A percentile compares a stretch with the other conserved stretches of the same genome.
phyloP scores from a whole-genome alignment of 2,888 invertebrate genomes.

The Eupelmus urozonus region DNA sequence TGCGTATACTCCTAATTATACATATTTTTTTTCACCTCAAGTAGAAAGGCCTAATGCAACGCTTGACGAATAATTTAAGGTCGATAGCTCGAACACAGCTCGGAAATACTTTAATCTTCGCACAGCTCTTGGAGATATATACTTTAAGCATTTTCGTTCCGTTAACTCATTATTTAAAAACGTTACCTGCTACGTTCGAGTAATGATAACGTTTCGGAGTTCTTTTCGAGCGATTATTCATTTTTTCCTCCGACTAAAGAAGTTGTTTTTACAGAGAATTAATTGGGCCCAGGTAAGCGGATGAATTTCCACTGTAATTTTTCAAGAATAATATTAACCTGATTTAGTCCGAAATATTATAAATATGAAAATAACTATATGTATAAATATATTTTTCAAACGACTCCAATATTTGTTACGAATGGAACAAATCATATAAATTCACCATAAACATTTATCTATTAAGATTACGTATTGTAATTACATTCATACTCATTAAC shows the following conservation, averaged over 20 bases:
- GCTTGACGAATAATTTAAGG: slow-evolving; percentile 22
- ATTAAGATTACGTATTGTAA: no score
- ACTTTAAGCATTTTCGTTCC: slow-evolving; percentile 39
- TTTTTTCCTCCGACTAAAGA: slow-evolving; percentile 24
- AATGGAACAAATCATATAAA: no score
- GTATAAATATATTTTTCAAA: no score
- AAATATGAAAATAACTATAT: background rate
- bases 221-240: slow-evolving; percentile 42
- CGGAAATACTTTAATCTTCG: slow-evolving; percentile 18
- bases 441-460: no score
- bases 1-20: slow-evolving; percentile 5
- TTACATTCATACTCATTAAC: no score
- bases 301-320: slow-evolving; percentile 15
- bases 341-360: background rate
- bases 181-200: slow-evolving; percentile 40
- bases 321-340: background rate
- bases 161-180: slow-evolving; percentile 52
- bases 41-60: slow-evolving; percentile 14
- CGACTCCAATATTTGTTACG: no score
- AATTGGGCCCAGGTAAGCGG: slow-evolving; percentile 13
- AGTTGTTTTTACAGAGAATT: slow-evolving; percentile 29
- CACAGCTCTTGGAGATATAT: slow-evolving; percentile 11
- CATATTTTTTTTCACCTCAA: background rate
- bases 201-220: slow-evolving; percentile 46
- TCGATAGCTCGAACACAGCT: background rate